These are phyloP conservation scores for Hanleya hanleyi DNA, from an alignment of 2,888 invertebrate species.

Conservation along the genomic window DNA sequence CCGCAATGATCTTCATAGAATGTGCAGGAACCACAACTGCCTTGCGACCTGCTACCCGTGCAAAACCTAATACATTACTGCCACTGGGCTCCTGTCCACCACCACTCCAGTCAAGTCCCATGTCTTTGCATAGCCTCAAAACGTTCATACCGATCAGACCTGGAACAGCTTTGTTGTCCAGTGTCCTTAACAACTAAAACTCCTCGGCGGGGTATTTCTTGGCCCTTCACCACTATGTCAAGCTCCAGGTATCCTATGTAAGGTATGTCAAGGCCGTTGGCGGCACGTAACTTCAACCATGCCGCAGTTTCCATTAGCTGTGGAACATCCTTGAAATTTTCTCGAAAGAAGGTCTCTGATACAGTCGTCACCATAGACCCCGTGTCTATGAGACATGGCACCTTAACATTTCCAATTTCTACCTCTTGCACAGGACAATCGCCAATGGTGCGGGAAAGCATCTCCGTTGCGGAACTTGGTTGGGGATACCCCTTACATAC, in stretches of 20 bases:
- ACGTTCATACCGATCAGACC: not conserved
- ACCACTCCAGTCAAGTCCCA: not conserved
- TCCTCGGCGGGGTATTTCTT: not conserved
- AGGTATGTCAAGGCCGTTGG: not conserved
- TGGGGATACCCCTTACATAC: too few species aligned
- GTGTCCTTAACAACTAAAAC: not conserved
- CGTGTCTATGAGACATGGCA: not conserved
- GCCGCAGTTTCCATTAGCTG: not conserved
- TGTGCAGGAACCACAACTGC: not conserved
- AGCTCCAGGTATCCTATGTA: not conserved
- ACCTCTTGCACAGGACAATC: not conserved
- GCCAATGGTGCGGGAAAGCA: not conserved
- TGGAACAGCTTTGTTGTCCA: not conserved
- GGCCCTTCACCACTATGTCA: not conserved
- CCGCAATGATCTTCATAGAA: not conserved
- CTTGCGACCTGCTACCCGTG: constrained; percentile 72
- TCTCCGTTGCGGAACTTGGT: not conserved
- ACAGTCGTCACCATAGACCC: not conserved
- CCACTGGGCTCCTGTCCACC: not conserved
- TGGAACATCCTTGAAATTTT: not conserved
- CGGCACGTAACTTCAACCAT: not conserved
- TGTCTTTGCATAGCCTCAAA: not conserved
- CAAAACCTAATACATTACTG: not conserved
- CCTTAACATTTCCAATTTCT: not conserved
- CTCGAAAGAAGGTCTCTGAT: not conserved